phyloP scores from a whole-genome alignment of 2,797 vertebrate genomes.

The Apogon hyalosoma region DNA sequence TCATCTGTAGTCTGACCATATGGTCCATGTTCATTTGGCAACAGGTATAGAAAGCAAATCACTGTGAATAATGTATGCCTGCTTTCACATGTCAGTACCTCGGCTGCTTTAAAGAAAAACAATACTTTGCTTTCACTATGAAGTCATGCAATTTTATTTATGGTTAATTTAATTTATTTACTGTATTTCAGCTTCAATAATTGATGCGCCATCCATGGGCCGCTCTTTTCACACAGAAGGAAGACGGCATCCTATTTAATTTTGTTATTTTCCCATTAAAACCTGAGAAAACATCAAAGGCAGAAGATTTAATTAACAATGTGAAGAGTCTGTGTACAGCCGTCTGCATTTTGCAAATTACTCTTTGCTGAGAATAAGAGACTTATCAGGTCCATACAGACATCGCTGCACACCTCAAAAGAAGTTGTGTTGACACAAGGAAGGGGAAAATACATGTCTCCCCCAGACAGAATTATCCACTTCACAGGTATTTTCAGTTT shows the following conservation, averaged over 20 bases:
- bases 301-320: slow-evolving; percentile 87
- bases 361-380: slow-evolving; percentile 84
- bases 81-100: slow-evolving; percentile 34
- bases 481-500: slow-evolving; percentile 84
- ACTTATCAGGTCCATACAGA: slow-evolving; percentile 86
- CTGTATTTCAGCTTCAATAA: slow-evolving; percentile 71
- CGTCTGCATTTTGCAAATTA: slow-evolving; percentile 83
- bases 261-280: slow-evolving; percentile 85
- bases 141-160: slow-evolving; percentile 63
- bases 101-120: slow-evolving; percentile 56
- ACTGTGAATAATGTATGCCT: slow-evolving; percentile 37
- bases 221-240: slow-evolving; percentile 63
- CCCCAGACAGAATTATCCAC: slow-evolving; percentile 82
- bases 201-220: slow-evolving; percentile 73
- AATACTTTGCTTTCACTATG: slow-evolving; percentile 54
- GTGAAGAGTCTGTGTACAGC: slow-evolving; percentile 81
- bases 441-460: slow-evolving; percentile 79
- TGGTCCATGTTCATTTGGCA: slow-evolving; percentile 42
- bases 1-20: slow-evolving; percentile 29
- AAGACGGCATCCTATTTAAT: slow-evolving; percentile 79
- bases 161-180: slow-evolving; percentile 77
- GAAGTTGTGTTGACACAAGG: slow-evolving; percentile 84
- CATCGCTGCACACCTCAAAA: slow-evolving; percentile 83
- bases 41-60: slow-evolving; percentile 46
- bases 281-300: slow-evolving; percentile 86